Percentiles rank a stretch among this genome's conserved stretches.
Conservation (phyloP, 2,113 vertebrate species). For the Vidua chalybeata region DNA sequence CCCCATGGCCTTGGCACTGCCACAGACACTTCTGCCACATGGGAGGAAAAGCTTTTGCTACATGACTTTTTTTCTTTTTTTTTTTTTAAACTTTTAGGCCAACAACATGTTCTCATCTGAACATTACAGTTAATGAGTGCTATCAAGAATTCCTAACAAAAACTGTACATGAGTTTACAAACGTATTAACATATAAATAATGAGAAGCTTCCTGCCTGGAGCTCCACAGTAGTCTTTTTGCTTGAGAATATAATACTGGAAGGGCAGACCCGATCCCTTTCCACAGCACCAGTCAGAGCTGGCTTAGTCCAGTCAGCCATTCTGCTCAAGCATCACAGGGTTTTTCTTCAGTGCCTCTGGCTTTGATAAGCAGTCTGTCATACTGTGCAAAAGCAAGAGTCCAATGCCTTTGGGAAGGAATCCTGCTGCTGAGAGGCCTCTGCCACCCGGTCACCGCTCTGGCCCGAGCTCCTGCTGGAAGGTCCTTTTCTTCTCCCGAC, state of each 20-base stretch:
- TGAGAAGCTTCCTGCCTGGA: conserved; percentile 73
- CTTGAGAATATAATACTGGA: conserved; percentile 70
- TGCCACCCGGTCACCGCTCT: conserved; percentile 81
- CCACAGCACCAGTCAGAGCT: conserved; percentile 51
- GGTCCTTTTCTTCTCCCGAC: conserved; percentile 91
- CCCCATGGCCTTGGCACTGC: conserved; percentile 17
- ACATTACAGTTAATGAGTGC: conserved; percentile 74
- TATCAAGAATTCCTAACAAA: conserved; percentile 75
- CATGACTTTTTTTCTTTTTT: background rate
- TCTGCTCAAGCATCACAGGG: conserved; percentile 63
- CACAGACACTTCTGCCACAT: conserved; percentile 14
- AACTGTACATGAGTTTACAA: conserved; percentile 87
- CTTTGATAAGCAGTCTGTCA: conserved; percentile 66
- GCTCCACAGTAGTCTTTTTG: conserved; percentile 75
- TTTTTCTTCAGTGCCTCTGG: conserved; percentile 69
- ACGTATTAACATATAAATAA: conserved; percentile 89
- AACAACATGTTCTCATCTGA: conserved; percentile 52
- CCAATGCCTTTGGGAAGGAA: conserved; percentile 55
- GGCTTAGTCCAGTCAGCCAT: conserved; percentile 53
- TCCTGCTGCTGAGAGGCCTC: conserved; percentile 49
- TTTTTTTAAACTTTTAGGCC: conserved; percentile 40
- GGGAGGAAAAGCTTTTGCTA: conserved; percentile 59
- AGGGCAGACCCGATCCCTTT: conserved; percentile 60
- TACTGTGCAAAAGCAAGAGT: conserved; percentile 68
- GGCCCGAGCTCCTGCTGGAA: conserved; percentile 92